phyloP scores from a whole-genome alignment of 2,797 vertebrate species.

The Diglossa cyanea region DNA sequence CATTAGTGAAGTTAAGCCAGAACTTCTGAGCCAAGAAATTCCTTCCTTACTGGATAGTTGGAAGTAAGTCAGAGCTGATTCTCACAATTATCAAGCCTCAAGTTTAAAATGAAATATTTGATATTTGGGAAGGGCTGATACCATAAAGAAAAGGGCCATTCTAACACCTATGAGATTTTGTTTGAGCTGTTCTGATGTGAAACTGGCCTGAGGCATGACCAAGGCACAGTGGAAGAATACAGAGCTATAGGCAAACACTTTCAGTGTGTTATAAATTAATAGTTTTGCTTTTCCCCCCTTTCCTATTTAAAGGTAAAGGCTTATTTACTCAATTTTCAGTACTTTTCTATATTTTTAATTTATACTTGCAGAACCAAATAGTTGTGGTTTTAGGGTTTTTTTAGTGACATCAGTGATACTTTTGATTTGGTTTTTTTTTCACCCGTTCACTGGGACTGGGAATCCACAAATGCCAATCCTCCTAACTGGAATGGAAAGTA shows the following conservation, averaged over 20 bases:
- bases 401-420: background rate
- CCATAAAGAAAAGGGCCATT: background rate
- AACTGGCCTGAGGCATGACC: background rate
- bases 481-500: background rate
- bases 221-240: background rate
- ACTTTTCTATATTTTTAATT: background rate
- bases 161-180: background rate
- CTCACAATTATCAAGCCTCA: background rate
- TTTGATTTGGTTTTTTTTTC: background rate
- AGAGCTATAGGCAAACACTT: background rate
- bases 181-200: background rate
- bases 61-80: background rate
- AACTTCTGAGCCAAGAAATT: background rate
- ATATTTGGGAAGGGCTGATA: background rate
- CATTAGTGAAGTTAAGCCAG: background rate
- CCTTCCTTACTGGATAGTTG: background rate
- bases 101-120: background rate
- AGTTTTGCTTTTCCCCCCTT: background rate
- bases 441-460: background rate
- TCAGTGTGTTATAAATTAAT: background rate
- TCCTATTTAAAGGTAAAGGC: background rate
- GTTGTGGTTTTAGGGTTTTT: background rate
- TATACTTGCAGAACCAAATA: background rate
- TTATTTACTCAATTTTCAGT: background rate
- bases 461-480: background rate